Evolutionary conservation across 2,797 vertebrate species (phyloP).

Genomic region (Centropyge bicolor): DNA sequence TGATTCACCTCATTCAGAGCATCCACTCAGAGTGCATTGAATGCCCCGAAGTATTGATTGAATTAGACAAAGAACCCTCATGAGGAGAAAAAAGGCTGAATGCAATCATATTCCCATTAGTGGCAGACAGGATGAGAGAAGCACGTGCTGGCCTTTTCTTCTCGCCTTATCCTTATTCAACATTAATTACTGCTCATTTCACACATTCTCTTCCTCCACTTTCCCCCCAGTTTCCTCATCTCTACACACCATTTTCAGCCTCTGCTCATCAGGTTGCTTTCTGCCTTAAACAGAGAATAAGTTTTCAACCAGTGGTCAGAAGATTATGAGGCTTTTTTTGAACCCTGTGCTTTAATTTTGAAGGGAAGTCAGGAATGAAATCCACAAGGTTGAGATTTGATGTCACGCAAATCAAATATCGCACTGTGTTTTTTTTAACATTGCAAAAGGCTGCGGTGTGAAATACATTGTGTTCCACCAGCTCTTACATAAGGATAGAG

Average conservation of each 20-base stretch:
- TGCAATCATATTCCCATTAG: conserved; percentile 87
- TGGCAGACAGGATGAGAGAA: conserved; percentile 67
- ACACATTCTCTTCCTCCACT: conserved; percentile 65
- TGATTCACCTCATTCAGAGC: conserved; percentile 79
- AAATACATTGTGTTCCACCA: conserved; percentile 16
- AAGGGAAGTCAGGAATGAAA: conserved; percentile 40
- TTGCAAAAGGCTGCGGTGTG: conserved; percentile 12
- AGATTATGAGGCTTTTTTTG: conserved; percentile 46
- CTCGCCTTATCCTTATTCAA: conserved; percentile 69
- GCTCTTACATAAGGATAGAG: conserved; percentile 30
- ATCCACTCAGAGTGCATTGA: conserved; percentile 77
- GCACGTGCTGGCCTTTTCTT: conserved; percentile 72
- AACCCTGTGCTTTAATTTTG: conserved; percentile 41
- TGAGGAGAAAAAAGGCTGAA: conserved; percentile 77
- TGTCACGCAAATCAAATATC: too few relatives aligned
- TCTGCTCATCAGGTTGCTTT: conserved; percentile 38
- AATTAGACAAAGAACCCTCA: conserved; percentile 85
- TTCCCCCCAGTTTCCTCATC: conserved; percentile 27
- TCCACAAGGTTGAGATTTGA: neutral
- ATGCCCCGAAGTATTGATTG: conserved; percentile 80
- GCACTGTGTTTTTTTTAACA: conserved; percentile 15
- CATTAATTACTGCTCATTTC: conserved; percentile 85
- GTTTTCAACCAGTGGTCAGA: conserved; percentile 41
- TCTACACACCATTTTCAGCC: conserved; percentile 29
- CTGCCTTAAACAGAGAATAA: conserved; percentile 45